Evolutionary conservation across 2,797 vertebrate species (phyloP).

Genomic region (Acridotheres tristis): DNA sequence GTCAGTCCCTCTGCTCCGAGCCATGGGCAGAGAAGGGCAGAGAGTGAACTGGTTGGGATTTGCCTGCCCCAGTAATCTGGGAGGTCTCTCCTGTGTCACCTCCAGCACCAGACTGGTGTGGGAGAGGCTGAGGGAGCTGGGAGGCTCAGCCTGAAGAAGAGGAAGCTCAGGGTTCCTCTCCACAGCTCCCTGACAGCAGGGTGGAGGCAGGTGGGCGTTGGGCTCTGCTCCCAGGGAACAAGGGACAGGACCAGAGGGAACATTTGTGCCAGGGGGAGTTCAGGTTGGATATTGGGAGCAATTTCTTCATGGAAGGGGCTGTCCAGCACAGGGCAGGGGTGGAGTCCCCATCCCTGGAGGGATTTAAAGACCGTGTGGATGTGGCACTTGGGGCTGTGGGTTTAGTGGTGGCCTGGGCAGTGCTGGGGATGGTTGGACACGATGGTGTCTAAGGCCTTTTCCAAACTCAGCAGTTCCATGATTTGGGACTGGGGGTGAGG

Average conservation of each 20-base stretch:
- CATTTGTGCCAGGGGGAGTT: background rate
- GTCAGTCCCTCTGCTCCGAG: background rate
- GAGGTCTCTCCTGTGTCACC: background rate
- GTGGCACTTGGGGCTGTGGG: background rate
- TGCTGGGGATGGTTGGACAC: background rate
- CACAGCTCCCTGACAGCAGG: background rate
- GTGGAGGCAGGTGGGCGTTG: background rate
- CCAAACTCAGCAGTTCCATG: background rate
- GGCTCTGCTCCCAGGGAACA: background rate
- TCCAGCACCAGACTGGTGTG: background rate
- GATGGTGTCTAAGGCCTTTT: background rate
- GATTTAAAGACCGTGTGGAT: background rate
- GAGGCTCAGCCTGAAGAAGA: background rate
- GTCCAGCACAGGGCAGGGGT: no score
- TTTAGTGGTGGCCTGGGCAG: background rate
- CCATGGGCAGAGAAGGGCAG: rapidly evolving
- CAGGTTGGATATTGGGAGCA: background rate
- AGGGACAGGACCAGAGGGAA: background rate
- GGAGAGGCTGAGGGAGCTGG: background rate
- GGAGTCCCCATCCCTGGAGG: no score
- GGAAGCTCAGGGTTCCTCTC: background rate
- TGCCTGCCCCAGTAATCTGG: background rate
- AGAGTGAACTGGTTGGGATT: background rate
- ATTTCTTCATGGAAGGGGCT: background rate
- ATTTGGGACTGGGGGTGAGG: background rate